Evolutionary conservation across 2,113 vertebrate genomes (phyloP), one percentile per base, ranked within the genome.

Genomic region (Callionymus lyra): DNA sequence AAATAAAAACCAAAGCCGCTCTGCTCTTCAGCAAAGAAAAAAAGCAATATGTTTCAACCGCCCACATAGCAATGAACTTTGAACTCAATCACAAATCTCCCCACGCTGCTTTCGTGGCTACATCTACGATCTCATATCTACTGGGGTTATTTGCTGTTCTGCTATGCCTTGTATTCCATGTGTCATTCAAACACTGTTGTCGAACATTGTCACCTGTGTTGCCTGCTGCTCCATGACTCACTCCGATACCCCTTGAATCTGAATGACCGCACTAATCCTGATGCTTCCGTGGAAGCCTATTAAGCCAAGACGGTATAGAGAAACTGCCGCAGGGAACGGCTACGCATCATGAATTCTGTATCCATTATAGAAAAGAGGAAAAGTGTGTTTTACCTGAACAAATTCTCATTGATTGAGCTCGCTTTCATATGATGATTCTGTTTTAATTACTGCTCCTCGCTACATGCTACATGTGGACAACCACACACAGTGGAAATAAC

Each of bases 281-380:
- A 50, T 2, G 47, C 53, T 51, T 59, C 47, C 34, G 55, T 27
- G n/a, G n/a, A n/a, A 34, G 43, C 67, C 70, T 69, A 74, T 76
- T 65, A 64, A 68, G 63, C 46, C 54, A 63, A 63, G 58, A 42
- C 47, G 21, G 63, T 57, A 46, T 73, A 57, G 63, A 59, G 61
- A 54, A 58, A 56, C 67, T 63, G 46, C 55, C 50, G 67, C 45
- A 54, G 44, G 57, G 59, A 57, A 48, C 43, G 49, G 48, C 63
- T 56, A 52, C 44, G 39, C 60, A 64, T 74, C 63, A 67, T 62
- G 62, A 76, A 78, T 78, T 66, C 70, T 74, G 74, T 44, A 40
- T 52, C 79, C 57, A 57, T 54, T 55, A 65, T 50, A 63, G 50
- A 62, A 56, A 71, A n/a, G n/a, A n/a, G n/a, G 56, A 44, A 72